Evolutionary conservation across 2,113 vertebrate species (phyloP), one percentile per base, ranked within the genome.

Genomic region (Morone chrysops): DNA sequence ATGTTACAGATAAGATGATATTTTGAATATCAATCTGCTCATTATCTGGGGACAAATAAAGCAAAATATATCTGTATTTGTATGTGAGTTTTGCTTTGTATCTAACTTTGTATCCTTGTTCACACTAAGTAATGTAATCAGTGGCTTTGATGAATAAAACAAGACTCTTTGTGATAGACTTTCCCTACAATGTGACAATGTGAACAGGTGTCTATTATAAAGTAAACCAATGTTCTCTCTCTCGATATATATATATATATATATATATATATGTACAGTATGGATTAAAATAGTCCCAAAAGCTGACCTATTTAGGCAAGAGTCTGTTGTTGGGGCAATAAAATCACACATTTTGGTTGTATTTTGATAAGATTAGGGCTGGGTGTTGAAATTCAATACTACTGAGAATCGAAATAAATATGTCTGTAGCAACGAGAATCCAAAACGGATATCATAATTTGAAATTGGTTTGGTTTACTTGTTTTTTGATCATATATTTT

Each of bases 171-270:
- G 47, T 40, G 45, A 60, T 36, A 63, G 66, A 70, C n/a, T 68
- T 72, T 25, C 2, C 20, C 18, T 41, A n/a, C 25, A 54, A 68
- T 57, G 40, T 67, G 73, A 77, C 6, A 56, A 45, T 8, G 5
- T 71, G 41, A 61, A 6, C 75, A 70, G 6, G 14, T 70, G 65
- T 59, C 14, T 38, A 62, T 57, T 54, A 31, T 57, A 25, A 53
- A 76, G 22, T 43, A 75, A 70, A 75, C 51, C 31, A 43, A 20
- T 40, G 11, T 22, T 12, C 11, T 38, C 68, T 72, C 45, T 59
- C 47, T 31, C 2, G 2, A 31, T 25, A 25, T 25, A 25, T 25
- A 25, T 31, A 31, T 31, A 31, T 25, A 25, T 31, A 31, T 31
- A 31, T 31, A 31, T 31, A 31, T 31, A 31, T 31, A 31, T 31